A percentile compares a stretch with the other conserved stretches of the same genome.
phyloP scores from a whole-genome alignment of 2,113 vertebrate genomes.

The Cinclus mexicanus region DNA sequence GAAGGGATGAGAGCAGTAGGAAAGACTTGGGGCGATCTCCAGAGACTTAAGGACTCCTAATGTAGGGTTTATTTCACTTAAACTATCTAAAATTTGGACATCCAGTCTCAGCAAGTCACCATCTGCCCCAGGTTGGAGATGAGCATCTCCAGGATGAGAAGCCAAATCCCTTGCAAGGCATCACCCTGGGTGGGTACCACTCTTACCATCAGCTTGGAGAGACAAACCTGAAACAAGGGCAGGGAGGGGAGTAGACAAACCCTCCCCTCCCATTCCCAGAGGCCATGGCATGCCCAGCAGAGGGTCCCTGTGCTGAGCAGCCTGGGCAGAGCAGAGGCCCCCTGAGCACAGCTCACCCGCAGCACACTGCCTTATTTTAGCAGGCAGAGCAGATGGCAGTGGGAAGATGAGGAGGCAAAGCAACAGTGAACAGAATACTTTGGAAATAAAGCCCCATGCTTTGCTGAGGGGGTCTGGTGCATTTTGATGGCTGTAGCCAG shows the following conservation, averaged over 20 bases:
- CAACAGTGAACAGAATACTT: not conserved
- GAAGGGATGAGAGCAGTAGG: not conserved
- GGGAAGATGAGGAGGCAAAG: slow-evolving; percentile 42
- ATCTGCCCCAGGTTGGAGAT: not conserved
- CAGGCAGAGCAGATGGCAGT: slow-evolving; percentile 53
- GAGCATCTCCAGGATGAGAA: not conserved
- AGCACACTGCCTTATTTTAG: slow-evolving; percentile 39
- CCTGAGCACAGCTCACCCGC: not conserved
- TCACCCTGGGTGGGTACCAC: not conserved
- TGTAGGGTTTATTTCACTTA: not conserved
- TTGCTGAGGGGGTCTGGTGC: not conserved
- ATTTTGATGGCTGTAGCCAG: not conserved
- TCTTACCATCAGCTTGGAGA: not conserved
- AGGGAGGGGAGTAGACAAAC: not conserved
- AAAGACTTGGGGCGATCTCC: not conserved
- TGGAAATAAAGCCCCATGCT: not conserved
- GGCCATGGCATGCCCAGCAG: rapidly evolving
- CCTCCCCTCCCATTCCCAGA: not conserved
- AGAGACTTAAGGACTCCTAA: not conserved
- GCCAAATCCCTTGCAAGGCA: not conserved
- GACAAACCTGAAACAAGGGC: rapidly evolving
- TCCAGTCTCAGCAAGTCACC: not conserved
- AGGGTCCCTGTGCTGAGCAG: not conserved
- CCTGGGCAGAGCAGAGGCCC: not conserved
- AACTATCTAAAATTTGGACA: not conserved